phyloP scores from a whole-genome alignment of 2,113 vertebrate species.

The Furnarius figulus region DNA sequence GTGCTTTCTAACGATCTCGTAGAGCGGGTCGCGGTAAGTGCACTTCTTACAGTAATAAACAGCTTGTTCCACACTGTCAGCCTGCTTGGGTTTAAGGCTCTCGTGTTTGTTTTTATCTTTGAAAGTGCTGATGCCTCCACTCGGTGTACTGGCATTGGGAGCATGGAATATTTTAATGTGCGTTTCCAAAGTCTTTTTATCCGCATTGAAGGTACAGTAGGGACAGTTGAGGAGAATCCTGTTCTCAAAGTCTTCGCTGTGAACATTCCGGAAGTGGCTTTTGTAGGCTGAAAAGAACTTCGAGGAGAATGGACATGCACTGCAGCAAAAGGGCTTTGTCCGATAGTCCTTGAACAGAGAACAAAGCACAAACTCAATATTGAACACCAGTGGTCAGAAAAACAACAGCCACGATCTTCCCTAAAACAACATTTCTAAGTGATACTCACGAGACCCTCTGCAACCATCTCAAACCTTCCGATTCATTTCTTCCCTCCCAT shows the following conservation, averaged over 20 bases:
- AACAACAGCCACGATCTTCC: neutral
- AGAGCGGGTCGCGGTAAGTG: constrained; percentile 98
- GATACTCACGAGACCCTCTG: neutral
- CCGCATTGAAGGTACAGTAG: constrained; percentile 99
- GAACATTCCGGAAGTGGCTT: constrained; percentile 99
- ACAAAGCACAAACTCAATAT: constrained; percentile 52
- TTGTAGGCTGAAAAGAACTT: constrained; percentile 99
- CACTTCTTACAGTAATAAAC: constrained; percentile 99
- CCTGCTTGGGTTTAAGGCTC: constrained; percentile 87
- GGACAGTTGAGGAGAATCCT: constrained; percentile 98
- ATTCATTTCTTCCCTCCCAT: neutral
- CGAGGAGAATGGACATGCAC: constrained; percentile 97
- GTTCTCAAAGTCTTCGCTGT: constrained; percentile 99
- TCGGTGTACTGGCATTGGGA: constrained; percentile 85
- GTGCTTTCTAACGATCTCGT: constrained; percentile 98
- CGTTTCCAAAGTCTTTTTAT: constrained; percentile 99
- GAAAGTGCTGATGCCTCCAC: constrained; percentile 84
- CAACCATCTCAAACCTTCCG: neutral
- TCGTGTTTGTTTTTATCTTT: constrained; percentile 90
- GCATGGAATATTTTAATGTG: constrained; percentile 99
- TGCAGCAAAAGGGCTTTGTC: constrained; percentile 98
- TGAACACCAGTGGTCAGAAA: neutral
- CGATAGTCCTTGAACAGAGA: constrained; percentile 89
- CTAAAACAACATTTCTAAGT: neutral
- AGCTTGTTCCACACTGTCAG: constrained; percentile 94